Evolutionary conservation across 2,888 invertebrate species (phyloP).

Genomic region (Ochlodes sylvanus): DNA sequence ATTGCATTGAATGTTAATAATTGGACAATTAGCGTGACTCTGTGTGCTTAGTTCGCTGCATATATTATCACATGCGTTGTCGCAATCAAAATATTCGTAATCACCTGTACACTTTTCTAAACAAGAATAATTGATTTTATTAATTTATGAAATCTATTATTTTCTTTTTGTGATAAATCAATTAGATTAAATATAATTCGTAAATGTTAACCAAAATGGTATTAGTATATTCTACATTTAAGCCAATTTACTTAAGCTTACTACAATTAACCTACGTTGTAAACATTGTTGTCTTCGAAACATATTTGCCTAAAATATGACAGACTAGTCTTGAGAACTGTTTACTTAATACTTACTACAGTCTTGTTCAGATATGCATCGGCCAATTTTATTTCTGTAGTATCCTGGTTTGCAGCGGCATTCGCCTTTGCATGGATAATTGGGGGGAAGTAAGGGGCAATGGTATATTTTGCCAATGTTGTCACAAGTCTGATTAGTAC

Average conservation of each 20-base stretch:
- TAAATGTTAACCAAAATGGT: too few species aligned
- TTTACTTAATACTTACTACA: constrained; percentile 52
- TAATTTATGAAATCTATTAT: too few species aligned
- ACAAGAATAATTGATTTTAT: neutral
- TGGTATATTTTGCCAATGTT: constrained; percentile 42
- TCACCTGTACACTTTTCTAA: constrained; percentile 51
- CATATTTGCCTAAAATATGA: too few species aligned
- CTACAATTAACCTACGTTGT: too few species aligned
- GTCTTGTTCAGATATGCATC: constrained; percentile 48
- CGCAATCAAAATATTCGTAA: constrained; percentile 59
- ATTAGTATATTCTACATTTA: too few species aligned
- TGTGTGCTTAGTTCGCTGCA: constrained; percentile 53
- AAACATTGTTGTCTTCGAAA: too few species aligned
- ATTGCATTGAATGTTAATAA: constrained; percentile 53
- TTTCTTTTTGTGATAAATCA: too few species aligned
- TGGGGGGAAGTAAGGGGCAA: constrained; percentile 40
- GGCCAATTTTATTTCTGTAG: constrained; percentile 47
- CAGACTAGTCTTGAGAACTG: too few species aligned
- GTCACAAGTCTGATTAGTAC: constrained; percentile 47
- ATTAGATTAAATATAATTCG: too few species aligned
- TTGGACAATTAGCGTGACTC: constrained; percentile 57
- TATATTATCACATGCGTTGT: constrained; percentile 60
- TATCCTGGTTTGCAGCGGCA: too few species aligned
- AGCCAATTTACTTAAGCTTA: too few species aligned
- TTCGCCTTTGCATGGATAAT: constrained; percentile 40